Evolutionary conservation across 2,113 vertebrate species (phyloP), one percentile per base, ranked within the genome.

Genomic region (Elachura formosa): DNA sequence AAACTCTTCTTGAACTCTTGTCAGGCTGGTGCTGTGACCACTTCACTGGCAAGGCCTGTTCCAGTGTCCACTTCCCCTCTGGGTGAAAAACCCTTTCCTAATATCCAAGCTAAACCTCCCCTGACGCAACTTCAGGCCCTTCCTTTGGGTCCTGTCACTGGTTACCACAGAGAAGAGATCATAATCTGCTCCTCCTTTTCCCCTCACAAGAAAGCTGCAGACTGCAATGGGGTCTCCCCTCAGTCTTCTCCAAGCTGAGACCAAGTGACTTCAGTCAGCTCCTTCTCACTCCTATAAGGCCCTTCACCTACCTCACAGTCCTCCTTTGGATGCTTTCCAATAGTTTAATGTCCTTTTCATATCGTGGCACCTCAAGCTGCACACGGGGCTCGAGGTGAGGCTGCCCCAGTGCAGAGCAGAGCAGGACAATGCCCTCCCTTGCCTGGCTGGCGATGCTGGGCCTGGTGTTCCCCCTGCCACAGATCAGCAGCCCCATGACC

Each of bases 371-470:
- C 31, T 43, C 14, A 56, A 72, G 11, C 31, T 49, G 49, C 51
- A 1, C 49, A 1, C 25, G 49, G 49, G 0, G 1, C 23, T 41
- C 1, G 0, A 64, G 34, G 12, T 23, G 15, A 80, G 49, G 49
- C 17, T 0, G 0, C 7, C 8, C 40, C 41, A 22, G 13, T 1
- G 9, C 74, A 79, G 34, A 56, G 31, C 36, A 80, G 34, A 29
- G 34, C 0, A 0, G 15, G 10, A 51, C 68, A 81, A 52, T 52
- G 33, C 26, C 28, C 15, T 58, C n/a, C 52, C 38, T 29, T 15
- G 19, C 24, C 28, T 0, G 0, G 43, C 33, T 64, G 56, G 56
- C 0, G 0, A 43, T 43, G 33, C 75, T 73, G 36, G 7, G 26
- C 36, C 59, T 73, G 51, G 51, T 36, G 23, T 5, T 2, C 18